Base-by-base conservation (phyloP, 1,140 invertebrate species). In the Brachionus angularis region DNA sequence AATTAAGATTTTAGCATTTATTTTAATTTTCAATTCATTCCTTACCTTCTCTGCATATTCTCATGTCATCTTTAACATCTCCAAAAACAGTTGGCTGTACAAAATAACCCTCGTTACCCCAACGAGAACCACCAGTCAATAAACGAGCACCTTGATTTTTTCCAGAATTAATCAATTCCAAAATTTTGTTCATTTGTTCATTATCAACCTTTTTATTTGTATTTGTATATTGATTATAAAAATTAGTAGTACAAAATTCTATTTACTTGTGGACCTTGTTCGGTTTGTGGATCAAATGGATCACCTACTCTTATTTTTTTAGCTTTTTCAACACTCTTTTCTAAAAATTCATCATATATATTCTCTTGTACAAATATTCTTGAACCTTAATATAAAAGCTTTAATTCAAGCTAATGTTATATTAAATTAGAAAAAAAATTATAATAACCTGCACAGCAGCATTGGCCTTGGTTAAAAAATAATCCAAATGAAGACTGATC, bases 21-120 rank as follows among this genome's bases (percentile, higher is more conserved):
- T n/a, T n/a, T n/a, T 18, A 1, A 8, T 10, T 33, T 50, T 2
- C 25, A 33, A 33, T 31, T 31, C 16, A 27, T 52, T 0, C 2
- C 27, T 33, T 34, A 55, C 52, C 52, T 77, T 97, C 93, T 75
- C 87, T 88, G 0, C 93, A 93, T 72, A 96, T 87, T 76, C 82
- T 90, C 89, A 93, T 96, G 72, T 93, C 80, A 79, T 98, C 94
- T 69, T 88, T 84, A 0, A 97, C 93, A 76, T 92, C 83, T 0
- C 88, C 91, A 77, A 97, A 93, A 3, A 97, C 86, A 0, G 93
- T 92, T 0, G 93, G 94, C 74, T 89, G 85, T 76, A 97, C 89
- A 83, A 91, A 97, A 76, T 85, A 90, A 0, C 93, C 82, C 80
- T 46, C 10, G 7, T 71, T 14, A 25, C 50, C 50, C 31, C 85